Evolutionary conservation across 2,113 vertebrate genomes (phyloP), one percentile per base, ranked within the genome.

Genomic region (Sylvia atricapilla): DNA sequence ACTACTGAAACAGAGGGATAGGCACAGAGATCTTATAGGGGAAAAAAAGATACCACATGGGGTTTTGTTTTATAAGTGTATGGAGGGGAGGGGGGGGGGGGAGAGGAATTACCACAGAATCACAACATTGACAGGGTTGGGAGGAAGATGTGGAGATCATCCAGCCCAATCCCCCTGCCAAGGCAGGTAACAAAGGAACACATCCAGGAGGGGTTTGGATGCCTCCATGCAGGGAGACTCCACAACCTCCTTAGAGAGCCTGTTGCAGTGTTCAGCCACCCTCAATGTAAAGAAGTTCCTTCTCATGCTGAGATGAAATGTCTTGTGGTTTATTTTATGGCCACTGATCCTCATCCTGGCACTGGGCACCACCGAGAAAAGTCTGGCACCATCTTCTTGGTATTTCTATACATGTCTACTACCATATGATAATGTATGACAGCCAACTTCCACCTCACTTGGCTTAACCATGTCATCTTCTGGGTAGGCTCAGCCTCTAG

Each of bases 11-110:
- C 0, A 3, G 78, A 50, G 8, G 6, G 28, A 87, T 0, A 58
- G 27, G n/a, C 17, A 83, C 15, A 46, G 28, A 84, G 7, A 66
- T 10, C 15, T 43, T 35, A 68, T 0, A 41, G 22, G 11, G 11
- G 14, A 18, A 84, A 76, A 59, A 58, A 55, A 10, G 0, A 33
- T 22, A 70, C 5, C 3, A 4, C 33, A 35, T 28, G 10, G 21
- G 58, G 11, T 41, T 89, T 55, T 33, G 20, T 62, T 81, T 56
- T 67, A 10, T 12, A 72, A 13, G 27, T 23, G 9, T 15, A 33
- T 2, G 12, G 41, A 58, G 9, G 5, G 9, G 4, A 3, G 3
- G 7, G 12, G 41, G 53, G 9, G 5, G 9, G 4, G 3, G 3
- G 7, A 15, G 22, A 74, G 43, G 39, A 66, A 62, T 46, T 0